phyloP scores from a whole-genome alignment of 2,113 vertebrate species.

The Zosterops borbonicus region DNA sequence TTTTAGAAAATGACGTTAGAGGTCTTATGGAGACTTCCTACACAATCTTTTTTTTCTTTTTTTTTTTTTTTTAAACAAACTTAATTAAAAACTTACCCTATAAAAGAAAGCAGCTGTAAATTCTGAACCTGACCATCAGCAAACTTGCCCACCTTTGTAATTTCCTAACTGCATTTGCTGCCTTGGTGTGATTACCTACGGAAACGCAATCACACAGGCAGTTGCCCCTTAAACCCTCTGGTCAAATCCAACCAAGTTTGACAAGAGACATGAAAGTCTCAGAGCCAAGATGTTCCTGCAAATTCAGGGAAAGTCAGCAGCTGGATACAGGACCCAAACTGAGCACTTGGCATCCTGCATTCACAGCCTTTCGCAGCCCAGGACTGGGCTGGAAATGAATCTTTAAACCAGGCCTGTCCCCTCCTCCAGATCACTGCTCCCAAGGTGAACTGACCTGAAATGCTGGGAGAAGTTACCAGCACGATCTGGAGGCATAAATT shows the following conservation, averaged over 20 bases:
- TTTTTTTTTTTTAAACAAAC: not conserved
- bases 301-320: not conserved
- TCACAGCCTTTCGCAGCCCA: not conserved
- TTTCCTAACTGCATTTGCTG: conserved; percentile 37
- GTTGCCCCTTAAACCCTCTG: conserved; percentile 54
- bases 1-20: conserved; percentile 9
- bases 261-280: conserved; percentile 42
- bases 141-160: conserved; percentile 32
- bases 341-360: not conserved
- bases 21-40: conserved; percentile 16
- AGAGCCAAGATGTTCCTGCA: not conserved
- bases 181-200: conserved; percentile 20
- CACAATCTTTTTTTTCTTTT: not conserved
- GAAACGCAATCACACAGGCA: conserved; percentile 60
- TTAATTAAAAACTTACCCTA: conserved; percentile 42
- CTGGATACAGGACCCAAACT: not conserved
- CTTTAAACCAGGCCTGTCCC: not conserved
- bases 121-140: conserved; percentile 39
- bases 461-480: not conserved
- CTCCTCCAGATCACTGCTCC: not conserved
- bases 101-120: conserved; percentile 58
- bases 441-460: not conserved
- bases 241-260: conserved; percentile 61
- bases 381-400: fast-evolving
- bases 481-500: not conserved